Evolutionary conservation across 1,140 invertebrate species (phyloP), one percentile per base, ranked within the genome.

Genomic region (Thaumetopoea pityocampa): DNA sequence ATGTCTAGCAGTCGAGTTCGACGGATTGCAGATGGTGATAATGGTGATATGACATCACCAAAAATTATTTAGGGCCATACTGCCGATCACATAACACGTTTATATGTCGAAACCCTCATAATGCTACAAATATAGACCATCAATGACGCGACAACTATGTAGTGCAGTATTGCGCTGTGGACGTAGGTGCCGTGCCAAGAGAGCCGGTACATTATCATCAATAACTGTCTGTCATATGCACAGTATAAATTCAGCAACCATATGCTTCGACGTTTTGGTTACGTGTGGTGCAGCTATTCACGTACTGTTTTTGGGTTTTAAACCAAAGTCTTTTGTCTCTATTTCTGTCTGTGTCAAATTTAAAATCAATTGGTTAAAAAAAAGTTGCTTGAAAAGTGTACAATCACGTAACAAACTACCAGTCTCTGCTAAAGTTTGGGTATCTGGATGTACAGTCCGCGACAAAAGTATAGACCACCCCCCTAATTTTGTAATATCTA

Each of bases 101-200:
- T 15, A 35, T 8, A 23, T 12, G 20, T 32, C 19, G 27, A 45
- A 45, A 45, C 26, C 9, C 10, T 45, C 42, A 41, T 41, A 41
- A 41, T 37, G 15, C 29, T 29, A 45, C 59, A 59, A 59, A 59
- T 68, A 62, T 58, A 59, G 52, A 33, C 19, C 33, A 62, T 65
- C 61, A 65, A 68, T 68, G 65, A 52, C 50, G 65, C 65, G 50
- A 53, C 52, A 55, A 62, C 48, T 67, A 59, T 61, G 60, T 59
- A 52, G 38, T 37, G 41, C 36, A 41, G 28, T 30, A 38, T 46
- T 46, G 43, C 43, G 29, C 10, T 4, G 9, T n/a, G 20, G 43
- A 46, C 38, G 18, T 33, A 51, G 45, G 48, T 20, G 19, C 18
- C 32, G 38, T 58, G 55, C 53, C 51, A 50, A 58, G 29, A 52